Conservation (phyloP, 2,888 invertebrate genomes). For the Leptura quadrifasciata region DNA sequence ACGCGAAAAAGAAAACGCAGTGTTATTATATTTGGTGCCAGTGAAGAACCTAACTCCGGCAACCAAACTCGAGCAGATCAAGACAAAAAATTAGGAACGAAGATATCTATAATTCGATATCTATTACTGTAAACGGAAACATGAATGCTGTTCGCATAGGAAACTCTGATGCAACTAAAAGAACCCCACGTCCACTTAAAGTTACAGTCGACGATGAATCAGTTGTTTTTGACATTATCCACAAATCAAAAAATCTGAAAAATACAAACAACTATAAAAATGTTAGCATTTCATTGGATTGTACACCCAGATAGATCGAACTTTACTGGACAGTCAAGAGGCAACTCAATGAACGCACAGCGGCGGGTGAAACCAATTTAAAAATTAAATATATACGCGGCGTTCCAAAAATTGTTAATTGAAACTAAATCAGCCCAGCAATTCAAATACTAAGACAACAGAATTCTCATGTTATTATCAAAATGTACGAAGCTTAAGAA, state of each 20-base stretch:
- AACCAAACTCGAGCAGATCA: too few relatives aligned
- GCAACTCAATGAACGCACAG: neutral
- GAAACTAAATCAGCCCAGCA: constrained; percentile 9
- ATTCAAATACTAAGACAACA: too few relatives aligned
- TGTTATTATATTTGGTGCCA: too few relatives aligned
- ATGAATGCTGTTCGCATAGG: neutral
- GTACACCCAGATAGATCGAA: neutral
- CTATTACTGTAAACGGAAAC: too few relatives aligned
- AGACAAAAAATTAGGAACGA: too few relatives aligned
- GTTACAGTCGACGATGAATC: neutral
- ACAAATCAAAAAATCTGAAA: neutral
- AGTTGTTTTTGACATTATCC: neutral
- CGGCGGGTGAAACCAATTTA: neutral
- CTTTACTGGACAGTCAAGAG: neutral
- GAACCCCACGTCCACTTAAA: neutral
- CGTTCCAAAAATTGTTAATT: neutral
- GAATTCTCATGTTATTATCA: too few relatives aligned
- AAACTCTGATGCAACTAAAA: neutral
- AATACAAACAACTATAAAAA: neutral
- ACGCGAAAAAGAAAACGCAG: too few relatives aligned
- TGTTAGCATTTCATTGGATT: neutral
- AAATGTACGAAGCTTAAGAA: too few relatives aligned
- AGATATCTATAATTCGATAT: too few relatives aligned
- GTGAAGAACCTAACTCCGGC: too few relatives aligned
- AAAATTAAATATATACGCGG: neutral